Evolutionary conservation across 1,140 invertebrate genomes (phyloP).

Genomic region (Drosophila obscura): DNA sequence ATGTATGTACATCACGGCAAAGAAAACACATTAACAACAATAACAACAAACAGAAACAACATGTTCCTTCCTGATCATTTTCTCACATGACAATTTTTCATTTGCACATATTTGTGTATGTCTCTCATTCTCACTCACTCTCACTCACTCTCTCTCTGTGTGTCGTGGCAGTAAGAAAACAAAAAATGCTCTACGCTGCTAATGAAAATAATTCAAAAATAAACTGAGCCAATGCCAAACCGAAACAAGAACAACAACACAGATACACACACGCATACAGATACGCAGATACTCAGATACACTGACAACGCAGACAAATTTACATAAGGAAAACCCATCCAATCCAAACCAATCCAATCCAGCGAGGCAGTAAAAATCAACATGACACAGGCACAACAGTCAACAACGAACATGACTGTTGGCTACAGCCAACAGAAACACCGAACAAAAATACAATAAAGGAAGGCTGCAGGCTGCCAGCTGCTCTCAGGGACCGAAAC

Average conservation of each 20-base stretch:
- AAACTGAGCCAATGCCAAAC: constrained; percentile 60
- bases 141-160: constrained; percentile 1
- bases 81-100: constrained; percentile 43
- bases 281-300: constrained; percentile 14
- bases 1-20: constrained; percentile 19
- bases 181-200: constrained; percentile 26
- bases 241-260: constrained; percentile 60
- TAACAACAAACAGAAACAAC: constrained; percentile 26
- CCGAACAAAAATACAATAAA: constrained; percentile 1
- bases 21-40: constrained; percentile 42
- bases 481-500: no score
- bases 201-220: constrained; percentile 58
- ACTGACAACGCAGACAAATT: constrained; percentile 30
- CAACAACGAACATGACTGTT: constrained; percentile 16
- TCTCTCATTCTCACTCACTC: background rate
- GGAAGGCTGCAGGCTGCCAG: constrained; percentile 3
- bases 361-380: constrained; percentile 51
- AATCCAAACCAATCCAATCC: constrained; percentile 30
- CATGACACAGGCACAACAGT: constrained; percentile 38
- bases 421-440: constrained; percentile 19
- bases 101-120: constrained; percentile 34
- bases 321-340: constrained; percentile 48
- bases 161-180: constrained; percentile 26
- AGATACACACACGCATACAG: constrained; percentile 36
- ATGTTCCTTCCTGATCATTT: constrained; percentile 38